Conservation (phyloP, 2,888 invertebrate genomes). For the Neoaliturus tenellus region DNA sequence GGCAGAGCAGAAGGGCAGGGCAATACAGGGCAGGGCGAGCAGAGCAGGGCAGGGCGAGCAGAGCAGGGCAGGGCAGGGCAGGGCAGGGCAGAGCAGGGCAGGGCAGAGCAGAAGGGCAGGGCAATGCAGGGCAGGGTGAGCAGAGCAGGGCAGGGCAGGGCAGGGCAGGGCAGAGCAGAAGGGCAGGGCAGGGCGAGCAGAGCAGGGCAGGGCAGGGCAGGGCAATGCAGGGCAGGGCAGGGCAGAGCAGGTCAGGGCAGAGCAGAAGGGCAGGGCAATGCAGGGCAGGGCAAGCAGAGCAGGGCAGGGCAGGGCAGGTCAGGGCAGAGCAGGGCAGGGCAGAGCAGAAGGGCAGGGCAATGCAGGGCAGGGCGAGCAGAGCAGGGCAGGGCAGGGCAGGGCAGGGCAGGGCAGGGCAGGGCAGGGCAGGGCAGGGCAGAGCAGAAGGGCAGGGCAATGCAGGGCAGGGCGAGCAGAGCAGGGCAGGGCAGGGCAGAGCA, state of each 20-base stretch:
- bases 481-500: slow-evolving; percentile 32
- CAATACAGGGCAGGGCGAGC: no score
- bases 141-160: slow-evolving; percentile 22
- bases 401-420: slow-evolving; percentile 31
- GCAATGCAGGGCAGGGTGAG: no score
- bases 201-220: slow-evolving; percentile 30
- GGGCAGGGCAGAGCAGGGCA: slow-evolving; percentile 32
- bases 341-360: no score
- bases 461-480: no score
- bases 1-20: no score
- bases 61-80: slow-evolving; percentile 22
- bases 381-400: slow-evolving; percentile 31
- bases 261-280: no score
- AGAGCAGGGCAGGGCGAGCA: no score
- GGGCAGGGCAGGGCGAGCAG: no score
- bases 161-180: slow-evolving; percentile 11
- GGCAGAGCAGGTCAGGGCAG: no score
- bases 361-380: no score
- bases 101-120: neutral
- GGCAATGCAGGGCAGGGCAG: slow-evolving; percentile 27
- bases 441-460: no score
- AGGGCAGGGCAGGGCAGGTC: slow-evolving; percentile 35
- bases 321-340: no score
- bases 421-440: slow-evolving; percentile 27
- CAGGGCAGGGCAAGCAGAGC: neutral